These are phyloP conservation scores for Grus americana DNA, from an alignment of 2,113 vertebrate species.

Conservation along the genomic window DNA sequence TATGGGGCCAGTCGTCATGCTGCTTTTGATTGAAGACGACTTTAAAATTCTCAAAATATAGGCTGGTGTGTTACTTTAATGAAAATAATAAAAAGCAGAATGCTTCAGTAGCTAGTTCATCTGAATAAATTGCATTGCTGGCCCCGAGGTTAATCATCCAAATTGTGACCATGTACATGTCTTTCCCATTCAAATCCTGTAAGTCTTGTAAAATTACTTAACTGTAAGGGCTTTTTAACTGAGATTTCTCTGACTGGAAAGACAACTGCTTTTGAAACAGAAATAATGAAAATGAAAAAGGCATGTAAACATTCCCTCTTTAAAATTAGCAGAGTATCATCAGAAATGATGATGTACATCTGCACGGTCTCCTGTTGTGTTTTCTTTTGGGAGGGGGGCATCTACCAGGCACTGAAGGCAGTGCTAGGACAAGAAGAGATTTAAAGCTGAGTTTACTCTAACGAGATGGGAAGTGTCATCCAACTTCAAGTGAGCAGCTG, in stretches of 20 bases:
- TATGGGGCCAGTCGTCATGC: neutral
- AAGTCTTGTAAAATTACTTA: neutral
- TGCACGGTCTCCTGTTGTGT: neutral
- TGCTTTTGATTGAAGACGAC: neutral
- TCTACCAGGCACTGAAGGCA: neutral
- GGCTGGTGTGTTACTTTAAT: neutral
- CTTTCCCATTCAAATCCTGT: too few species aligned
- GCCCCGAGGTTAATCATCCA: neutral
- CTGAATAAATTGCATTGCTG: neutral
- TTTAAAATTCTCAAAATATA: neutral
- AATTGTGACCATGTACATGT: neutral
- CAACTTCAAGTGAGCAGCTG: neutral
- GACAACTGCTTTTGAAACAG: slow-evolving; percentile 1
- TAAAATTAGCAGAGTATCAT: neutral
- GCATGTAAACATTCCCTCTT: neutral
- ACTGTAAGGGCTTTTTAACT: neutral
- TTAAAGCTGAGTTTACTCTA: neutral
- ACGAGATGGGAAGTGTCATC: neutral
- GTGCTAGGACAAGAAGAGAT: neutral
- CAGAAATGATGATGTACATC: neutral
- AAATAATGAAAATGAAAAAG: neutral
- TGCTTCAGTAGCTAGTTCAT: neutral
- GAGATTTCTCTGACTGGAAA: neutral
- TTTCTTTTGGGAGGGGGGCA: neutral
- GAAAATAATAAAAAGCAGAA: neutral